Conservation (phyloP, 2,113 vertebrate species). For the Saimiri boliviensis region DNA sequence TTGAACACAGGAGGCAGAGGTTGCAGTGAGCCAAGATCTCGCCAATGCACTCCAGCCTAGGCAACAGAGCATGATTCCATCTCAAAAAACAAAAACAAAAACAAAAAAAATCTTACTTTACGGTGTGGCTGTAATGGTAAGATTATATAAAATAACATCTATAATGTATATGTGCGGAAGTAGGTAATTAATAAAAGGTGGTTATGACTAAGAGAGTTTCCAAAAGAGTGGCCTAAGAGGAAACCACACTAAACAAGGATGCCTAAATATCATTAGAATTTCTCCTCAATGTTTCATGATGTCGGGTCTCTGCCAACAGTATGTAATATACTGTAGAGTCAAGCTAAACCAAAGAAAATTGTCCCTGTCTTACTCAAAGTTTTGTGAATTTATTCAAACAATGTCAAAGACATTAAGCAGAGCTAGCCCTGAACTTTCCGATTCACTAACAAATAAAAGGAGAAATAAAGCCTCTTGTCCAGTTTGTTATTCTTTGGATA, state of each 20-base stretch:
- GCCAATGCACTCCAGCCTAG: too few relatives aligned
- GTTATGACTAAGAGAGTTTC: background rate
- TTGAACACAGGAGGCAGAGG: too few relatives aligned
- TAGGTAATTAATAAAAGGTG: conserved; percentile 1
- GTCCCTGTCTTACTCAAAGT: background rate
- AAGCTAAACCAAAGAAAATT: conserved; percentile 26
- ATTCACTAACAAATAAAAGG: background rate
- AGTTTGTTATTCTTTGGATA: background rate
- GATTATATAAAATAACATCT: background rate
- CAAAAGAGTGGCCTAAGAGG: background rate
- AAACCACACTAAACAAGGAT: background rate
- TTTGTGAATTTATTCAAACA: conserved; percentile 17
- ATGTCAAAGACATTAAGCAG: background rate
- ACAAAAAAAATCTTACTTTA: background rate
- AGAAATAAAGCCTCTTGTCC: background rate
- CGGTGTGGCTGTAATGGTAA: background rate
- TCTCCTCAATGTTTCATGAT: background rate
- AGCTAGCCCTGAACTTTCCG: background rate
- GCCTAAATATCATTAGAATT: background rate
- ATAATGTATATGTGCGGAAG: background rate
- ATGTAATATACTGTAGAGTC: background rate
- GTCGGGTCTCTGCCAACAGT: background rate
- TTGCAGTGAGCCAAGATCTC: too few relatives aligned
- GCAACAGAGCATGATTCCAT: too few relatives aligned
- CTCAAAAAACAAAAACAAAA: too few relatives aligned